A percentile compares a stretch with the other conserved stretches of the same genome.
phyloP scores from a whole-genome alignment of 2,888 invertebrate genomes.

The Congeria kusceri region DNA sequence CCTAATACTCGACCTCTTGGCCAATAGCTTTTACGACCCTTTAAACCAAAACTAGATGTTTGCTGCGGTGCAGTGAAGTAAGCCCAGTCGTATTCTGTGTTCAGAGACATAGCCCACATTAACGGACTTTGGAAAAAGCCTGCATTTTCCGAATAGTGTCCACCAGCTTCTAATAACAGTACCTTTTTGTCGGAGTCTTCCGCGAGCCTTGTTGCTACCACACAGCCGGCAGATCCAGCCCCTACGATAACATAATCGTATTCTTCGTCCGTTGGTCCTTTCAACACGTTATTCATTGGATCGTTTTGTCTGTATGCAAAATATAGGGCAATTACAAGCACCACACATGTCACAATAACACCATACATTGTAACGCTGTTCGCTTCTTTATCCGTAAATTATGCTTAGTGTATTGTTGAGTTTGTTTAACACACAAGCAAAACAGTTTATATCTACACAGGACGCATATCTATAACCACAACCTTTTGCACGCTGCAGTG shows the following conservation, averaged over 20 bases:
- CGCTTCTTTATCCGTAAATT: no score
- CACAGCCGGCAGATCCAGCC: slow-evolving; percentile 33
- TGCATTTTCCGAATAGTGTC: slow-evolving; percentile 15
- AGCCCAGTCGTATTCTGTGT: slow-evolving; percentile 25
- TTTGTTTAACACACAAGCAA: no score
- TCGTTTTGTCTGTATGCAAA: no score
- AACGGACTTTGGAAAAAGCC: background rate
- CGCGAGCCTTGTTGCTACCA: slow-evolving; percentile 24
- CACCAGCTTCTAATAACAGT: slow-evolving; percentile 31
- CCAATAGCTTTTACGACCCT: slow-evolving; percentile 11
- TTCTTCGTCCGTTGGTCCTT: background rate
- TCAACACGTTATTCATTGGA: background rate
- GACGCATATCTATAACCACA: no score
- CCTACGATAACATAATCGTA: slow-evolving; percentile 39
- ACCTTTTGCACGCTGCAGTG: no score
- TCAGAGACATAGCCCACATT: background rate
- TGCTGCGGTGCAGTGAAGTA: slow-evolving; percentile 34
- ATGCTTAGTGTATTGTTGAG: no score
- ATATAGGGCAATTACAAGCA: no score
- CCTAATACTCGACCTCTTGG: slow-evolving; percentile 41
- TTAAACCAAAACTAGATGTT: slow-evolving; percentile 10
- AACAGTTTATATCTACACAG: no score
- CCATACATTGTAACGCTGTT: no score
- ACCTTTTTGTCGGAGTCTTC: slow-evolving; percentile 22
- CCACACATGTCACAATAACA: no score